Evolutionary conservation across 2,113 vertebrate species (phyloP).

Genomic region (Microtus oregoni): DNA sequence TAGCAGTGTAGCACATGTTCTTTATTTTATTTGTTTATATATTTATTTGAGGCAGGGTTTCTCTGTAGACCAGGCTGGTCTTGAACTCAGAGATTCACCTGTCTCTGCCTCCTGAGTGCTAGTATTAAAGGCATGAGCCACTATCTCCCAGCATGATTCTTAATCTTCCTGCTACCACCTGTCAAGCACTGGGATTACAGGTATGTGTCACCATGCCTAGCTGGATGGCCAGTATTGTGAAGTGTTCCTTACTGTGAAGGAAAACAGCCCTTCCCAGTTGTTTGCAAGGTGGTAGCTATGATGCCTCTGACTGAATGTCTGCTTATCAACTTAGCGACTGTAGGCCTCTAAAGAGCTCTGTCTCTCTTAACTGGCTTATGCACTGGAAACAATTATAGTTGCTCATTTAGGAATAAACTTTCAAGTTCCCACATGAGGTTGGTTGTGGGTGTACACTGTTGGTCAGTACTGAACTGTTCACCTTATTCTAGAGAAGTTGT

Average conservation of each 20-base stretch:
- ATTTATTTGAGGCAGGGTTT: neutral
- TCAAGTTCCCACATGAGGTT: neutral
- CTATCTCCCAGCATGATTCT: neutral
- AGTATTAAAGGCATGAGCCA: neutral
- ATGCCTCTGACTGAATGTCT: neutral
- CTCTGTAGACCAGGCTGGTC: neutral
- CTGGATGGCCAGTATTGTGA: neutral
- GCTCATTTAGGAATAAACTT: conserved; percentile 48
- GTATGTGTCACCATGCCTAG: neutral
- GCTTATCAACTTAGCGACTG: neutral
- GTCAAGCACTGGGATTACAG: neutral
- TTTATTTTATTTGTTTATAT: neutral
- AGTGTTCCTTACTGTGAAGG: neutral
- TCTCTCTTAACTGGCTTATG: conserved; percentile 4
- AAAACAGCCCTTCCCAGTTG: neutral
- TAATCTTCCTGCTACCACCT: neutral
- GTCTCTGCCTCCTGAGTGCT: neutral
- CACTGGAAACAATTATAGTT: conserved; percentile 6
- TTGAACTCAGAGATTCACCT: neutral
- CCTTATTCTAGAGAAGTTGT: conserved; percentile 8
- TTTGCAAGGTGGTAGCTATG: neutral
- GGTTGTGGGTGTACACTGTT: conserved; percentile 20
- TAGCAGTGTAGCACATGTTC: neutral
- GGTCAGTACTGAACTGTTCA: conserved; percentile 49
- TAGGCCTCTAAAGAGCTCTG: neutral